Percentiles rank a stretch among this genome's conserved stretches.
Conservation (phyloP, 92 coral and sea anemone species). For the Parazoanthus atlanticus region DNA sequence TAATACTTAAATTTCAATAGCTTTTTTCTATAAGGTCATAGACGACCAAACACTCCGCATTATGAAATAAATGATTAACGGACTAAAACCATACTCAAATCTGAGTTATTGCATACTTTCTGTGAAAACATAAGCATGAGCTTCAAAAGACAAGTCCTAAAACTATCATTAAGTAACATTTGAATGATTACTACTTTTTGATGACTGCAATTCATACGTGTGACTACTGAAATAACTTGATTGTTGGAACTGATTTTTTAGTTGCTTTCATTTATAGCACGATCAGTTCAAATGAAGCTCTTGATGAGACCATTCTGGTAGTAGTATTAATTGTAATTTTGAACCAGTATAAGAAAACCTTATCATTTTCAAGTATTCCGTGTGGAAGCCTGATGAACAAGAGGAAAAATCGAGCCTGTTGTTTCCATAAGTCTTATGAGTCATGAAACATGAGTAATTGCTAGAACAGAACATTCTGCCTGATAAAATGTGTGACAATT, state of each 20-base stretch:
- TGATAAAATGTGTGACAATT: no score
- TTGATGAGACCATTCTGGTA: not conserved
- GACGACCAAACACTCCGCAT: not conserved
- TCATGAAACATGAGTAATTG: no score
- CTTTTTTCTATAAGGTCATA: not conserved
- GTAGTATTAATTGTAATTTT: no score
- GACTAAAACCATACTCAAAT: not conserved
- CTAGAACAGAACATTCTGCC: no score
- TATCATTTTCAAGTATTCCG: not conserved
- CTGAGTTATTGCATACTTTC: not conserved
- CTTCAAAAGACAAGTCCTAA: not conserved
- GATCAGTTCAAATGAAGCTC: not conserved
- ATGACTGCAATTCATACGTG: not conserved
- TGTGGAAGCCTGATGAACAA: not conserved
- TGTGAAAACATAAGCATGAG: no score
- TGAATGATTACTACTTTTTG: not conserved
- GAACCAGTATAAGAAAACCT: not conserved
- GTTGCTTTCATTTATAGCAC: not conserved
- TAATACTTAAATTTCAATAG: not conserved
- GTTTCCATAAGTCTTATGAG: no score
- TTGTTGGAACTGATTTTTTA: no score
- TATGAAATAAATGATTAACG: no score
- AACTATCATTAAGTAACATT: not conserved
- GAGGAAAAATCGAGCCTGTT: not conserved
- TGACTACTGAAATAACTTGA: no score